phyloP scores from a whole-genome alignment of 2,113 vertebrate species.

The Leucoraja erinaceus region DNA sequence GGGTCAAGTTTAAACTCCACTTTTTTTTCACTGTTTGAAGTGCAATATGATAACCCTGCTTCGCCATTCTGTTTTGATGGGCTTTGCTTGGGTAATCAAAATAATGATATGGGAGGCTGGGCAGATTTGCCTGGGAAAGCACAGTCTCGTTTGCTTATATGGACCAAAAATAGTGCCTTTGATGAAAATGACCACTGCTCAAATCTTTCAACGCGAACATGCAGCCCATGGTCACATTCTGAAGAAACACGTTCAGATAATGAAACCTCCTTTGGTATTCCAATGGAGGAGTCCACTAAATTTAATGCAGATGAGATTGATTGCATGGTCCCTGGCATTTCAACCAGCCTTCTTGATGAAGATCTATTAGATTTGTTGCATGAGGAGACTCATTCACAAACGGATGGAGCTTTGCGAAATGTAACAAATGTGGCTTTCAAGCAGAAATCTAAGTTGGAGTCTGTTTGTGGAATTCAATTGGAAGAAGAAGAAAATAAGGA shows the following conservation, averaged over 20 bases:
- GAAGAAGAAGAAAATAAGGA: conserved; percentile 78
- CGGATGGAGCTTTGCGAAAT: conserved; percentile 64
- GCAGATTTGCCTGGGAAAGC: conserved; percentile 84
- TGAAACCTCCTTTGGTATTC: conserved; percentile 71
- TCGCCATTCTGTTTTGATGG: conserved; percentile 87
- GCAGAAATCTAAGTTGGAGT: conserved; percentile 95
- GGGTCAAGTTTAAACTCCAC: conserved; percentile 74
- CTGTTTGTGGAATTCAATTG: conserved; percentile 91
- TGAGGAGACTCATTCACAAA: conserved; percentile 70
- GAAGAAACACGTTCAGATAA: conserved; percentile 97
- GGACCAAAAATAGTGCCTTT: conserved; percentile 99
- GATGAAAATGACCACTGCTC: conserved; percentile 99
- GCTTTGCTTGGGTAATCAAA: conserved; percentile 72
- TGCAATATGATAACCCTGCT: conserved; percentile 92
- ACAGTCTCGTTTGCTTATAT: conserved; percentile 98
- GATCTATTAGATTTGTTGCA: conserved; percentile 89
- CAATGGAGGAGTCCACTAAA: conserved; percentile 75
- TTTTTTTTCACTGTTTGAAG: conserved; percentile 96
- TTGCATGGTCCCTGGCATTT: conserved; percentile 79
- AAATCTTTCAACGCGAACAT: conserved; percentile 95
- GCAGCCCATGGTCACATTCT: conserved; percentile 98
- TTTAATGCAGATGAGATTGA: conserved; percentile 77
- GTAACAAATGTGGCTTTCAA: conserved; percentile 72
- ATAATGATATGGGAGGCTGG: conserved; percentile 83
- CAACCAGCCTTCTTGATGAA: conserved; percentile 81